Evolutionary conservation across 1,140 invertebrate species (phyloP).

Genomic region (Psilanteris sp.): DNA sequence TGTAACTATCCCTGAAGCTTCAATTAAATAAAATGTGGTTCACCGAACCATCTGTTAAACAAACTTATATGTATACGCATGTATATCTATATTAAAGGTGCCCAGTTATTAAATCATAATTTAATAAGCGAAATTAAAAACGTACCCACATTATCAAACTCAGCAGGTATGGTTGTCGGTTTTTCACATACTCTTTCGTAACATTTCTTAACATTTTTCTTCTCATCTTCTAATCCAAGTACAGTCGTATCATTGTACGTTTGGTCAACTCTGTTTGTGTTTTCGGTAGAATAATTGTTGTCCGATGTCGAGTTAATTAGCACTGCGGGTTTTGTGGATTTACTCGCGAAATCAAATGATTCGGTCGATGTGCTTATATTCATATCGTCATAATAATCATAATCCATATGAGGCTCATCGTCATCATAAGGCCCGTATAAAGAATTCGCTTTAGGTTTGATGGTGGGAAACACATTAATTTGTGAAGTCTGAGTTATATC

Average conservation of each 20-base stretch:
- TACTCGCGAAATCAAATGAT: constrained; percentile 5
- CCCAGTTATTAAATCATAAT: no score
- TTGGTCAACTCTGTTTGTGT: no score
- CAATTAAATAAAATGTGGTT: no score
- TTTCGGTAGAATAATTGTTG: no score
- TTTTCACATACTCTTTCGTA: constrained; percentile 66
- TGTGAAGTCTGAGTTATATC: constrained; percentile 15
- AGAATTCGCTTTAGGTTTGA: not conserved
- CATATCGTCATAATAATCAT: constrained; percentile 57
- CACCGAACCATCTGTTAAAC: no score
- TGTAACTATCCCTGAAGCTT: no score
- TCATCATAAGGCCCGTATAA: constrained; percentile 36
- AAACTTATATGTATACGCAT: no score
- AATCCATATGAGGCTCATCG: constrained; percentile 60
- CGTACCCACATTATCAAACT: constrained; percentile 44
- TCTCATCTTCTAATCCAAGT: not conserved
- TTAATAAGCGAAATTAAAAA: not conserved
- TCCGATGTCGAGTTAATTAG: no score
- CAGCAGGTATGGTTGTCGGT: constrained; percentile 17
- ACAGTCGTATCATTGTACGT: constrained; percentile 4
- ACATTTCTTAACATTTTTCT: constrained; percentile 54
- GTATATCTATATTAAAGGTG: no score
- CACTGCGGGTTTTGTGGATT: no score
- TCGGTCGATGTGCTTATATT: constrained; percentile 24
- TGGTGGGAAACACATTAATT: constrained; percentile 7